These are phyloP conservation scores for Solenodon paradoxus DNA, from an alignment of 2,113 vertebrate species.

Conservation along the genomic window DNA sequence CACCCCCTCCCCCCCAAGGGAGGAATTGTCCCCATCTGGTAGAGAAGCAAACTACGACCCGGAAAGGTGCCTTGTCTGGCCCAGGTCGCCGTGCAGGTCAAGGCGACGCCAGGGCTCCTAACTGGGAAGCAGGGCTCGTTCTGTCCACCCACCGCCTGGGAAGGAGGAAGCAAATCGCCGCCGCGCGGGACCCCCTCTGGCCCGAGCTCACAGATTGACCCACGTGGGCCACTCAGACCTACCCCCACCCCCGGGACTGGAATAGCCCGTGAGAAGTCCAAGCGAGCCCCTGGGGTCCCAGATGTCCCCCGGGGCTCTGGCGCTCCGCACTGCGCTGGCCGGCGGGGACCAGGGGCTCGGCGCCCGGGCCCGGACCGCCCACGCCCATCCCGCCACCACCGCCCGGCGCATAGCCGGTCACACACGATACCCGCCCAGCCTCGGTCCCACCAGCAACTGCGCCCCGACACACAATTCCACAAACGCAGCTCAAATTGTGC, in stretches of 20 bases:
- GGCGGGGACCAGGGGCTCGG: not conserved
- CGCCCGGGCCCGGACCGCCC: not conserved
- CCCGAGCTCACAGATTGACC: not conserved
- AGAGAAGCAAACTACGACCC: not conserved
- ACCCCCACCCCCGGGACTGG: not conserved
- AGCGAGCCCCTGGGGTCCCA: not conserved
- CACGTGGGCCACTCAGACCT: constrained; percentile 10
- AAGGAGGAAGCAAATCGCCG: not conserved
- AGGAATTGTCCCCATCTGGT: not conserved
- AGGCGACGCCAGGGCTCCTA: not conserved
- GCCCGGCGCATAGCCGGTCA: not conserved
- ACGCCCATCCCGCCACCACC: constrained; percentile 43
- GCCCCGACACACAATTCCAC: constrained; percentile 15
- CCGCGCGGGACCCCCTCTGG: not conserved
- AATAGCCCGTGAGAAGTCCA: no score
- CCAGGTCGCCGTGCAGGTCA: not conserved
- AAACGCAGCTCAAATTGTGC: constrained; percentile 53
- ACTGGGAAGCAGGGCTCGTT: not conserved
- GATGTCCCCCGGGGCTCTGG: not conserved
- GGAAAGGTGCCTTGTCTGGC: not conserved
- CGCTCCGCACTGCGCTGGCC: constrained; percentile 25
- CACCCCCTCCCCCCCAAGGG: not conserved
- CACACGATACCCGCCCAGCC: not conserved
- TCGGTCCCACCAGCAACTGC: not conserved
- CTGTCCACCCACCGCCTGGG: not conserved